Percentiles rank a stretch among this genome's conserved stretches.
Conservation (phyloP, 2,113 vertebrate species). For the Labeo rohita region DNA sequence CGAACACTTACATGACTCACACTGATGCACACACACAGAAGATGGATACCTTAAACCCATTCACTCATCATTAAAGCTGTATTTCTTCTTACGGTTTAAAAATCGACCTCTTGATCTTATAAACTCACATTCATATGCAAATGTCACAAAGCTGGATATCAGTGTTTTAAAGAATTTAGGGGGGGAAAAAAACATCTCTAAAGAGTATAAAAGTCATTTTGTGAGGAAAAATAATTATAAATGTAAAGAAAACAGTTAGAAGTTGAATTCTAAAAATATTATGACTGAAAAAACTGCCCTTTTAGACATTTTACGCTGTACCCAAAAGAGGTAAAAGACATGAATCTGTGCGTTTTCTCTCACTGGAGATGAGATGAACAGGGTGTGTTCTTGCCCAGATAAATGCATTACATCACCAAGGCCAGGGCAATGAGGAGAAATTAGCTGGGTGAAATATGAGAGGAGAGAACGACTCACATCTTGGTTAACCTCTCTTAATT, state of each 20-base stretch:
- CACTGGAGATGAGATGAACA: conserved; percentile 3
- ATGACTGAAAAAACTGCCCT: conserved; percentile 77
- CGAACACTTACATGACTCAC: conserved; percentile 59
- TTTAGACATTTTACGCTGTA: neutral
- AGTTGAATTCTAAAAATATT: conserved; percentile 13
- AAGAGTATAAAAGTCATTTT: neutral
- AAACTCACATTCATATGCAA: neutral
- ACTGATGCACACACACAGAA: conserved; percentile 38
- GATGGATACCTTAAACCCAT: neutral
- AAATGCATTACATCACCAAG: conserved; percentile 55
- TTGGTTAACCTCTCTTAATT: conserved; percentile 90
- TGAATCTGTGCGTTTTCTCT: neutral
- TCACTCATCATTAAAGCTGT: neutral
- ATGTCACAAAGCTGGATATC: neutral
- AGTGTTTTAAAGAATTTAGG: neutral
- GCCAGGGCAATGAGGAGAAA: conserved; percentile 53
- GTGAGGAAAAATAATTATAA: neutral
- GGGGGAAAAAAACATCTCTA: neutral
- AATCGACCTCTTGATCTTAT: neutral
- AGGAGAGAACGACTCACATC: conserved; percentile 58
- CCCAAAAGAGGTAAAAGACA: neutral
- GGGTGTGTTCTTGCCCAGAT: conserved; percentile 41
- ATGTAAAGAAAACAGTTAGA: too few species aligned
- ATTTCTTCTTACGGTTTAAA: neutral
- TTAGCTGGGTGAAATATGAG: conserved; percentile 58